Percentiles rank a stretch among this genome's conserved stretches.
Conservation (phyloP, 2,797 vertebrate species). For the Hirundo rustica region DNA sequence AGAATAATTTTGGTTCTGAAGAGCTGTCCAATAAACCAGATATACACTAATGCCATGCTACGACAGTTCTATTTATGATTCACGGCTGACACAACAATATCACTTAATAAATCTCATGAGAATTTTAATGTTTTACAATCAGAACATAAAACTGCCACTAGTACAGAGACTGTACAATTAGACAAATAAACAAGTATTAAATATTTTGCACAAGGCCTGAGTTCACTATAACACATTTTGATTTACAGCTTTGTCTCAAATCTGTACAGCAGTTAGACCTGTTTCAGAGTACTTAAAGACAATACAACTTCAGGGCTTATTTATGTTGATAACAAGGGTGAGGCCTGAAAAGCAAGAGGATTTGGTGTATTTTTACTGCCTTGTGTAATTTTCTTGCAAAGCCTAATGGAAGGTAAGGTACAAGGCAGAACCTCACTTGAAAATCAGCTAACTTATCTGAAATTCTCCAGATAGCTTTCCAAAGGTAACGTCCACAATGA, state of each 20-base stretch:
- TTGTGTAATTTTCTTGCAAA: neutral
- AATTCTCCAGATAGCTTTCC: constrained; percentile 22
- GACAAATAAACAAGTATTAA: constrained; percentile 60
- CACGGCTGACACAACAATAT: constrained; percentile 49
- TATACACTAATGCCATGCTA: constrained; percentile 62
- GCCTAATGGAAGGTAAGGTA: neutral
- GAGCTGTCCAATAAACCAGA: constrained; percentile 30
- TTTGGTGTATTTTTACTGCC: constrained; percentile 6
- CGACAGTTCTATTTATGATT: constrained; percentile 35
- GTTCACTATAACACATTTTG: constrained; percentile 56
- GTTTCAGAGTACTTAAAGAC: constrained; percentile 2
- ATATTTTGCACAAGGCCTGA: constrained; percentile 68
- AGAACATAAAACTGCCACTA: constrained; percentile 54
- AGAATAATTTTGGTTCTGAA: constrained; percentile 78
- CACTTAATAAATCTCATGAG: constrained; percentile 51
- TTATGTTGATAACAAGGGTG: neutral
- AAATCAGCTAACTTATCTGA: neutral
- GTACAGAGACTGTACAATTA: constrained; percentile 51
- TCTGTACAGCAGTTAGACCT: constrained; percentile 50
- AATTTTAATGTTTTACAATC: constrained; percentile 46
- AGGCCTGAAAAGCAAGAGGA: constrained; percentile 9
- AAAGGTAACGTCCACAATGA: neutral
- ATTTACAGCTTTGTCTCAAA: constrained; percentile 57
- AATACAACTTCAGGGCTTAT: neutral
- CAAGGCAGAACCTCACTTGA: constrained; percentile 5